Evolutionary conservation across 2,888 invertebrate species (phyloP).

Genomic region (Caenorhabditis macrosperma): DNA sequence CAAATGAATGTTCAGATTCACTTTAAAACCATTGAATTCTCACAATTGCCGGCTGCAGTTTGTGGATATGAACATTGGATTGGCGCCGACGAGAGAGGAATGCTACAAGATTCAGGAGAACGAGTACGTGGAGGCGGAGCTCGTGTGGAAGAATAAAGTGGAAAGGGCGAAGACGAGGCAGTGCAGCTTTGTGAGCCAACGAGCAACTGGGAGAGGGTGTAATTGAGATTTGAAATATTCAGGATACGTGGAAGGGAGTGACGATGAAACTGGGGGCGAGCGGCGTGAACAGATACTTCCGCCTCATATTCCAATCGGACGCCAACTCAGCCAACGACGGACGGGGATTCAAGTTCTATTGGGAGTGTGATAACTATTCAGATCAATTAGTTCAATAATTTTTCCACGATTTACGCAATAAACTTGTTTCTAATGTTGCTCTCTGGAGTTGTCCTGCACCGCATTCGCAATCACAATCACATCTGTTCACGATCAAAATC

Average conservation of each 20-base stretch:
- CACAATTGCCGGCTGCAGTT: slow-evolving; percentile 53
- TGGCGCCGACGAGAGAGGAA: not conserved
- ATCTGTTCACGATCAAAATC: no score
- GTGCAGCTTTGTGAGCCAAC: slow-evolving; percentile 41
- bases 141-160: not conserved
- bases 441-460: no score
- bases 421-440: not conserved
- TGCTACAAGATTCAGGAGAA: slow-evolving; percentile 11
- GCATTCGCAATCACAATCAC: no score
- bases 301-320: slow-evolving; percentile 64
- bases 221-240: not conserved
- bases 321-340: slow-evolving; percentile 65
- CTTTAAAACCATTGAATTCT: slow-evolving; percentile 57
- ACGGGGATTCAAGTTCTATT: slow-evolving; percentile 66
- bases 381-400: not conserved
- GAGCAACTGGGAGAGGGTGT: not conserved
- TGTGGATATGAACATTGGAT: slow-evolving; percentile 42
- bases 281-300: slow-evolving; percentile 15
- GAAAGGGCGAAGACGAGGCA: slow-evolving; percentile 2
- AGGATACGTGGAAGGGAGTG: not conserved
- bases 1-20: slow-evolving; percentile 49
- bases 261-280: not conserved
- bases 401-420: slow-evolving; percentile 45
- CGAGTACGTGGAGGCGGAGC: slow-evolving; percentile 45
- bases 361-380: slow-evolving; percentile 66